These are phyloP conservation scores for Atta cephalotes DNA, from an alignment of 1,140 invertebrate species.

Conservation along the genomic window DNA sequence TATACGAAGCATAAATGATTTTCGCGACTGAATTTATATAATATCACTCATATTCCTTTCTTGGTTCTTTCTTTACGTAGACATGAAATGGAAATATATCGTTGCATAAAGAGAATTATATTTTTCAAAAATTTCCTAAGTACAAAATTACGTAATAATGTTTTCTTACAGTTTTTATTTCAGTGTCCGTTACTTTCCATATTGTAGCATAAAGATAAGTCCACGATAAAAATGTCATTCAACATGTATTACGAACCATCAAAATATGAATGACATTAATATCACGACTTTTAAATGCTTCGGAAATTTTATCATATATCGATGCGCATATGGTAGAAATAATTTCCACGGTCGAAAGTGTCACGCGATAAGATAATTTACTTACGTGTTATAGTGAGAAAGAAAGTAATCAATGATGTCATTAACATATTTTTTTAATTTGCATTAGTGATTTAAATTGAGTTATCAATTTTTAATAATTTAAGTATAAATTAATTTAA, in stretches of 20 bases:
- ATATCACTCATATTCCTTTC: neutral
- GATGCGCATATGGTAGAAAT: slow-evolving; percentile 38
- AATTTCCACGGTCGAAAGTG: slow-evolving; percentile 16
- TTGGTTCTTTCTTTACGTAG: neutral
- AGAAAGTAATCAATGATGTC: slow-evolving; percentile 33
- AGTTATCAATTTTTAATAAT: slow-evolving; percentile 1
- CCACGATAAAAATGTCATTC: neutral
- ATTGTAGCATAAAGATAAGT: neutral
- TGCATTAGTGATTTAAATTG: neutral
- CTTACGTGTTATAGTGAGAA: slow-evolving; percentile 1
- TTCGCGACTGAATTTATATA: neutral
- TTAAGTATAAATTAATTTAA: neutral
- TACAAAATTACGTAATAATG: neutral
- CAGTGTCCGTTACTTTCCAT: neutral
- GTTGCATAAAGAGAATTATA: neutral
- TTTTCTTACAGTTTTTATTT: neutral
- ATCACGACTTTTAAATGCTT: neutral
- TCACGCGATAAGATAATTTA: slow-evolving; percentile 55
- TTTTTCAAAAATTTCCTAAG: neutral
- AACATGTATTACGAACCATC: slow-evolving; percentile 8
- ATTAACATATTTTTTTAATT: slow-evolving; percentile 7
- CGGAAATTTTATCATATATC: slow-evolving; percentile 14
- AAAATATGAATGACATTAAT: slow-evolving; percentile 8
- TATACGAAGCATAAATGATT: neutral
- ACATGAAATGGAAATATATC: neutral